Percentiles rank a stretch among this genome's conserved stretches.
Conservation (phyloP, 2,113 vertebrate genomes). For the Elgaria multicarinata region DNA sequence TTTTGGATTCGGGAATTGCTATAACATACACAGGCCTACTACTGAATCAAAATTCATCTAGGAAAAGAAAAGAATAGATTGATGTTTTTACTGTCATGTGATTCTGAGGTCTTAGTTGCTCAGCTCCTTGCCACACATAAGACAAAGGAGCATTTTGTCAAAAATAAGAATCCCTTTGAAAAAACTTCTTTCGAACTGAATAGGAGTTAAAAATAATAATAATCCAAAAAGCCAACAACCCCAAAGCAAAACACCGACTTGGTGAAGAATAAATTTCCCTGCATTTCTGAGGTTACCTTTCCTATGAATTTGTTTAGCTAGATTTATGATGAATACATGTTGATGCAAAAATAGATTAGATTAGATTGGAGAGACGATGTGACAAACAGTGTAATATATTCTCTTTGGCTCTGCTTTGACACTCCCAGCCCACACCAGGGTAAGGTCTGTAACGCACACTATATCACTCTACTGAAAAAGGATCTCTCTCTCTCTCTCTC, state of each 20-base stretch:
- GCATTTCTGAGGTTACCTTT: constrained; percentile 54
- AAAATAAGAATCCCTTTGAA: constrained; percentile 22
- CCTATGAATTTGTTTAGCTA: constrained; percentile 41
- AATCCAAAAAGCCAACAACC: not conserved
- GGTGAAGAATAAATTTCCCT: constrained; percentile 51
- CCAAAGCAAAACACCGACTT: not conserved
- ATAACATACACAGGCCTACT: not conserved
- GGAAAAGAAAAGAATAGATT: constrained; percentile 2
- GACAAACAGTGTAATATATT: constrained; percentile 46
- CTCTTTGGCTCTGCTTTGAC: constrained; percentile 28
- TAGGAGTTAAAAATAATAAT: not conserved
- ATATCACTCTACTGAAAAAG: not conserved
- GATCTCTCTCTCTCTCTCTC: not conserved
- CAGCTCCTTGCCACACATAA: constrained; percentile 16
- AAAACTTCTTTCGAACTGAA: constrained; percentile 44
- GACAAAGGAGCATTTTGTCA: constrained; percentile 61
- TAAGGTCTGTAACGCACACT: not conserved
- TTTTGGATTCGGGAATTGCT: not conserved
- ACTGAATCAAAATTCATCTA: not conserved
- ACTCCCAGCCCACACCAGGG: not conserved
- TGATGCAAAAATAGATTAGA: constrained; percentile 60
- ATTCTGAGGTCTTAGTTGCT: constrained; percentile 35
- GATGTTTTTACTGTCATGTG: constrained; percentile 35
- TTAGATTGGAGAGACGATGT: constrained; percentile 35
- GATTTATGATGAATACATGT: constrained; percentile 59